Evolutionary conservation across 2,797 vertebrate genomes (phyloP).

Genomic region (Cossypha caffra): DNA sequence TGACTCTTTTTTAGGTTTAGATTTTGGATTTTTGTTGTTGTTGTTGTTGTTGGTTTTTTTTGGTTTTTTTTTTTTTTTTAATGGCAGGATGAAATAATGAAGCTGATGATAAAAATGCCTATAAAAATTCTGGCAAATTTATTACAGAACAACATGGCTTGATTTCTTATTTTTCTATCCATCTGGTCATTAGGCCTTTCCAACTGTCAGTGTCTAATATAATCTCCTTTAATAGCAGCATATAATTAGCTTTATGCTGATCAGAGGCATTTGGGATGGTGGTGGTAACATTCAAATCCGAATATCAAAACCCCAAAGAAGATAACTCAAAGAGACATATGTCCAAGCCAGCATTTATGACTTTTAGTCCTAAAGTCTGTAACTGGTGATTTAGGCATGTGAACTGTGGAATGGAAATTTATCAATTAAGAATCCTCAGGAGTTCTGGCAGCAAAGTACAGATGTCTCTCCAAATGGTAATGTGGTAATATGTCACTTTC

Average conservation of each 20-base stretch:
- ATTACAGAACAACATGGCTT: constrained; percentile 52
- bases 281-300: constrained; percentile 47
- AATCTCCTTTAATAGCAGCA: constrained; percentile 75
- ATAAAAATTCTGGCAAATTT: constrained; percentile 69
- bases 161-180: constrained; percentile 37
- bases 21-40: not conserved
- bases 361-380: constrained; percentile 43
- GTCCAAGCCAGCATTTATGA: constrained; percentile 57
- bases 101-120: constrained; percentile 58
- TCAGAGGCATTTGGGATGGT: constrained; percentile 47
- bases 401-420: constrained; percentile 51
- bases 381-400: constrained; percentile 49
- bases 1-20: constrained; percentile 1
- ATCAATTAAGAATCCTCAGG: constrained; percentile 51
- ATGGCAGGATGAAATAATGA: constrained; percentile 33
- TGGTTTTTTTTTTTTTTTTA: not conserved
- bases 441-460: constrained; percentile 44
- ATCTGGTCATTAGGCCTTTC: constrained; percentile 79
- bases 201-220: constrained; percentile 74
- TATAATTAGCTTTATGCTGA: constrained; percentile 75
- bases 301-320: constrained; percentile 70
- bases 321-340: constrained; percentile 65
- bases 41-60: not conserved
- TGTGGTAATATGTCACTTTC: not conserved
- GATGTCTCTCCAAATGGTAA: constrained; percentile 21